phyloP scores from a whole-genome alignment of 2,113 vertebrate species.

The Sander vitreus region DNA sequence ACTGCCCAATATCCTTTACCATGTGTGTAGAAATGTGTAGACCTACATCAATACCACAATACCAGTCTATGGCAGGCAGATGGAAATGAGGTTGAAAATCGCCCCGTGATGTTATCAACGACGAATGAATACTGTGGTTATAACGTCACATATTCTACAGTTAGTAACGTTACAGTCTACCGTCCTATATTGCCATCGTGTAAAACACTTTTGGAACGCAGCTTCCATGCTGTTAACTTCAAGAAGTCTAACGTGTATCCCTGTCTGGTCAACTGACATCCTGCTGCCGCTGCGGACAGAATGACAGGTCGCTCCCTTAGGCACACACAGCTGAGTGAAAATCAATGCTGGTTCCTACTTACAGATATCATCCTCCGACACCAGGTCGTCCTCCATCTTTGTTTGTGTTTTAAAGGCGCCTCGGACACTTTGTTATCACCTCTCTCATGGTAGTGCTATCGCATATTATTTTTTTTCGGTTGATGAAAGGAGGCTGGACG shows the following conservation, averaged over 20 bases:
- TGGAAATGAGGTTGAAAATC: background rate
- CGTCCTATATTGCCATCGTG: background rate
- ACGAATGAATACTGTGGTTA: background rate
- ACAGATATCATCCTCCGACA: conserved; percentile 81
- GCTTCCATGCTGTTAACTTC: background rate
- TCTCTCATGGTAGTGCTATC: background rate
- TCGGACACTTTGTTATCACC: background rate
- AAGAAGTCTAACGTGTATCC: too few relatives aligned
- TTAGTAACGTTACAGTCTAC: background rate
- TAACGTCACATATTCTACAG: background rate
- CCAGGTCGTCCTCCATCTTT: conserved; percentile 76
- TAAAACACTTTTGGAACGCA: background rate
- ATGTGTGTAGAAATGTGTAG: background rate
- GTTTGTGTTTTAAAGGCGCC: background rate
- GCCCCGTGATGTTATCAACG: background rate
- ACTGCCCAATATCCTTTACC: background rate
- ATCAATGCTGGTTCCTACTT: conserved; percentile 39
- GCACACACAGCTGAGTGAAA: background rate
- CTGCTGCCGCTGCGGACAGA: conserved; percentile 24
- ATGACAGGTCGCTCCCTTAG: background rate
- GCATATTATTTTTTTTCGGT: too few relatives aligned
- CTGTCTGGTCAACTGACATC: conserved; percentile 21
- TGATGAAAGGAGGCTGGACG: background rate
- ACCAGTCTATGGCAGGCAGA: background rate
- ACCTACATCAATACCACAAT: background rate